phyloP scores from a whole-genome alignment of 2,113 vertebrate genomes.

The Probosciger aterrimus region DNA sequence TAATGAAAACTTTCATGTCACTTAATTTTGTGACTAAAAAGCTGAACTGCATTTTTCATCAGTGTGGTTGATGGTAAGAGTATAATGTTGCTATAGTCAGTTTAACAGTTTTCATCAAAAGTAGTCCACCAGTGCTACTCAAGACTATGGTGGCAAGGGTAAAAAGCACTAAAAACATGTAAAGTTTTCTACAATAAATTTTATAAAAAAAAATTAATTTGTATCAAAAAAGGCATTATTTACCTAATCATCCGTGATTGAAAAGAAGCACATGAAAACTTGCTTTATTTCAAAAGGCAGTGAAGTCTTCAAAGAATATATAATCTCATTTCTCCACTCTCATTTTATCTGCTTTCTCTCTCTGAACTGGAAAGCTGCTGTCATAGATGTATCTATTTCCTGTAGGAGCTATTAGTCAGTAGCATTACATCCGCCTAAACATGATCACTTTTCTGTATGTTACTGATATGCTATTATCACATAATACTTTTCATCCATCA shows the following conservation, averaged over 20 bases:
- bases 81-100: not conserved
- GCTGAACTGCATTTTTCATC: not conserved
- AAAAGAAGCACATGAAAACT: not conserved
- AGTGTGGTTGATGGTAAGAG: fast-evolving
- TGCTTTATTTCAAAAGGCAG: not conserved
- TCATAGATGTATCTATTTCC: conserved; percentile 58
- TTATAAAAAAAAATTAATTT: not conserved
- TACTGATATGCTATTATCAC: conserved; percentile 49
- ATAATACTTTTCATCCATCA: conserved; percentile 20
- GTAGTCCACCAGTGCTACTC: not conserved
- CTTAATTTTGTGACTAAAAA: not conserved
- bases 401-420: conserved; percentile 56
- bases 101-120: not conserved
- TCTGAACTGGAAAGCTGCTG: conserved; percentile 40
- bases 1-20: not conserved
- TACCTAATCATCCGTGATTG: not conserved
- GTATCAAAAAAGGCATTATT: not conserved
- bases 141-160: not conserved
- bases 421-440: conserved; percentile 40
- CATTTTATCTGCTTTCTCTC: conserved; percentile 47
- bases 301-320: not conserved
- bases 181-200: not conserved
- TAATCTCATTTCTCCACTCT: conserved; percentile 41
- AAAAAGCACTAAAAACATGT: not conserved
- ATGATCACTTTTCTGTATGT: conserved; percentile 47